phyloP scores from a whole-genome alignment of 2,797 vertebrate genomes.

The Clamator glandarius region DNA sequence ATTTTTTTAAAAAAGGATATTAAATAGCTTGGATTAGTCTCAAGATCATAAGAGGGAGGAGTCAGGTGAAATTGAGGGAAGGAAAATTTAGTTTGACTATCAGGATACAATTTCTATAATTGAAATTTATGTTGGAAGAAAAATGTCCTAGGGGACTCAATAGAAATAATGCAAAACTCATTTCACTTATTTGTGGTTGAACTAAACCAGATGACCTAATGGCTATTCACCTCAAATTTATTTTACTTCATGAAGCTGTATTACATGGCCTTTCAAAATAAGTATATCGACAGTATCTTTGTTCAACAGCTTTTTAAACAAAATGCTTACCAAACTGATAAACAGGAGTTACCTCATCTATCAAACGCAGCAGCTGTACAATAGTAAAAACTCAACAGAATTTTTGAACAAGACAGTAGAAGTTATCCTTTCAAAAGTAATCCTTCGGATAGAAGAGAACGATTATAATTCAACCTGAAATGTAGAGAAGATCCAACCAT shows the following conservation, averaged over 20 bases:
- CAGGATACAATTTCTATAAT: slow-evolving; percentile 50
- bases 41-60: background rate
- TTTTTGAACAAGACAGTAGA: background rate
- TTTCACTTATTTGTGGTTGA: slow-evolving; percentile 38
- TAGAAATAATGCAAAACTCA: slow-evolving; percentile 46
- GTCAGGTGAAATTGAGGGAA: slow-evolving; percentile 41
- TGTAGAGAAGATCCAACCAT: background rate
- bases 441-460: background rate
- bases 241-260: background rate
- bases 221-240: slow-evolving; percentile 8
- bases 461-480: background rate
- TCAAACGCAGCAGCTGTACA: background rate
- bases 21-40: background rate
- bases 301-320: background rate
- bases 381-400: background rate
- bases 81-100: slow-evolving; percentile 43
- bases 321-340: background rate
- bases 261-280: slow-evolving; percentile 16
- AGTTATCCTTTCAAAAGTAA: background rate
- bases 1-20: background rate
- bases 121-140: slow-evolving; percentile 44
- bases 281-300: background rate
- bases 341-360: background rate
- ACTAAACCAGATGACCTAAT: slow-evolving; percentile 45
- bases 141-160: background rate